phyloP scores from a whole-genome alignment of 2,113 vertebrate genomes.

The Entelurus aequoreus region DNA sequence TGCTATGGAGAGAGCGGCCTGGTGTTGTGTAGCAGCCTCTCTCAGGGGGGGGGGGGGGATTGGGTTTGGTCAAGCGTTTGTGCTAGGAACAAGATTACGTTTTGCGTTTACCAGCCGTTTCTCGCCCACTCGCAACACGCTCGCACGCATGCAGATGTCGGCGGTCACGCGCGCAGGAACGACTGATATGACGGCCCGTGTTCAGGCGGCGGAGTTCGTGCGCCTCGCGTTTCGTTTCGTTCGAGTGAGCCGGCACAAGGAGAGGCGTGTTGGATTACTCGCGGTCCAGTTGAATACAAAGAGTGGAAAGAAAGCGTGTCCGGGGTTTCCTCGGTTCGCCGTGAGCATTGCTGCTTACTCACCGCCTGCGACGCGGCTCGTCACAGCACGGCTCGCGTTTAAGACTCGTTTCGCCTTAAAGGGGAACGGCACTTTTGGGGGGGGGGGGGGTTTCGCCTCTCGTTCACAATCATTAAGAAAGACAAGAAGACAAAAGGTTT shows the following conservation, averaged over 20 bases:
- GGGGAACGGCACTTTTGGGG: too few relatives aligned
- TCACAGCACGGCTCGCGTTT: slow-evolving; percentile 35
- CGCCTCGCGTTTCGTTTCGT: slow-evolving; percentile 47
- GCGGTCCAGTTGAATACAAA: slow-evolving; percentile 62
- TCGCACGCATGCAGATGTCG: neutral
- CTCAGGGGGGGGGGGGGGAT: neutral
- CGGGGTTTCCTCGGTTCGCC: slow-evolving; percentile 44
- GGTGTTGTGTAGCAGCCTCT: slow-evolving; percentile 39
- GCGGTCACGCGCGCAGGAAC: slow-evolving; percentile 18
- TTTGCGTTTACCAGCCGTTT: slow-evolving; percentile 24
- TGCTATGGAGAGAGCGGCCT: slow-evolving; percentile 62
- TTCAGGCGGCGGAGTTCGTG: slow-evolving; percentile 45
- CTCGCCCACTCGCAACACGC: slow-evolving; percentile 5
- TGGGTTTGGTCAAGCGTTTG: slow-evolving; percentile 45
- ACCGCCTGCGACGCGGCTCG: slow-evolving; percentile 4
- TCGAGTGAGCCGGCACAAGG: slow-evolving; percentile 51
- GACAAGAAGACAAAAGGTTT: too few relatives aligned
- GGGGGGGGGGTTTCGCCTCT: too few relatives aligned
- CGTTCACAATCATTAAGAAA: too few relatives aligned
- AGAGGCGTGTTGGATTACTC: slow-evolving; percentile 59
- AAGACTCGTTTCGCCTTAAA: too few relatives aligned
- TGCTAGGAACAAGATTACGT: slow-evolving; percentile 25
- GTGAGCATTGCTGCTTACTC: slow-evolving; percentile 18
- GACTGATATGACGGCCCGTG: slow-evolving; percentile 33
- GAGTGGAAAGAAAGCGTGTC: slow-evolving; percentile 46